Percentiles rank a stretch among this genome's conserved stretches.
These are phyloP conservation scores for Harpagus bidentatus DNA, from an alignment of 2,113 vertebrate genomes.

Conservation along the genomic window DNA sequence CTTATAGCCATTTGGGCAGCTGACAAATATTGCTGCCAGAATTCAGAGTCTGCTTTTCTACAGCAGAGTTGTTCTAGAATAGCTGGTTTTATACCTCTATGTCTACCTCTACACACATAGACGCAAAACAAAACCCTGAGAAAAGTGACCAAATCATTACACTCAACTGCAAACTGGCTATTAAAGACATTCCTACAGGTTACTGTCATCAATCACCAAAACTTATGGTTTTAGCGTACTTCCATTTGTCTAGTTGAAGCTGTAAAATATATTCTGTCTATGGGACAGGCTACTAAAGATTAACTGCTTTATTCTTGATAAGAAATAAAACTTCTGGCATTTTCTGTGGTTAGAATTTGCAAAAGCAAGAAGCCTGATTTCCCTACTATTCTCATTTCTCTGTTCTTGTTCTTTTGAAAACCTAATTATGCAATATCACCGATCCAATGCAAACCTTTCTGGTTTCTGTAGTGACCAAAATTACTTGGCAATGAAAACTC, in stretches of 20 bases:
- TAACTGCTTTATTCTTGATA: not conserved
- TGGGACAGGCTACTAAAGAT: not conserved
- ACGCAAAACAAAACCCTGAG: conserved; percentile 60
- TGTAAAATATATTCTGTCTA: not conserved
- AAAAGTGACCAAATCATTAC: conserved; percentile 72
- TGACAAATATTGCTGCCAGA: not conserved
- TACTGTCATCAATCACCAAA: not conserved
- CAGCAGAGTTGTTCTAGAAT: not conserved
- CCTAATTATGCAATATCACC: conserved; percentile 38
- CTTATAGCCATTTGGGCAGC: not conserved
- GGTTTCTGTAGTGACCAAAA: conserved; percentile 10
- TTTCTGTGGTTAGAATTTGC: conserved; percentile 45
- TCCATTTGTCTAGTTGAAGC: not conserved
- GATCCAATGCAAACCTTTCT: not conserved
- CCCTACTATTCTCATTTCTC: conserved; percentile 60
- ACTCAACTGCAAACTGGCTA: conserved; percentile 68
- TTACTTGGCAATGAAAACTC: not conserved
- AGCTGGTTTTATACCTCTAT: not conserved
- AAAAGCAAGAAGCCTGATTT: conserved; percentile 56
- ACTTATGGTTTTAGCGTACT: not conserved
- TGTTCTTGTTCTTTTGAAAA: conserved; percentile 61
- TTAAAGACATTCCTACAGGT: not conserved
- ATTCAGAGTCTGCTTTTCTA: not conserved
- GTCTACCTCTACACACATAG: not conserved
- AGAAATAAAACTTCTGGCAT: conserved; percentile 2